Evolutionary conservation across 2,113 vertebrate species (phyloP), one percentile per base, ranked within the genome.

Genomic region (Pelecanus crispus): DNA sequence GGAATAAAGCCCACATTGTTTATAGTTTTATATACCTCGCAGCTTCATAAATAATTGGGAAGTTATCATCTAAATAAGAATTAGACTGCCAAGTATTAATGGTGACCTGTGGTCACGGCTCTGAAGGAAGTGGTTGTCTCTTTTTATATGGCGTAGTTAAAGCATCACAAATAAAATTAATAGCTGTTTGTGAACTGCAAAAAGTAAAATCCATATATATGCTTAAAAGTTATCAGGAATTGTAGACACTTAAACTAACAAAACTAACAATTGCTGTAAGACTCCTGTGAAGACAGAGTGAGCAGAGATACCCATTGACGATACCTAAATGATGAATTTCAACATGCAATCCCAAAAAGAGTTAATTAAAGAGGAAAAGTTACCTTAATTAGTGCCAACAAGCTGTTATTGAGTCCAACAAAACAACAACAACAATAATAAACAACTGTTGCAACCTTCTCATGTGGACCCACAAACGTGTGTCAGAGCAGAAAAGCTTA

Each of bases 401-500:
- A 67, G 25, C 45, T 53, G 29, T 13, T 58, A n/a, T 9, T 42
- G 26, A 73, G 16, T 26, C n/a, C 25, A 80, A 25, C 14, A 63
- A 61, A 63, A 15, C 13, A 86, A 24, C n/a, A 79, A 17, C 19
- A 61, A 24, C 3, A 47, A 34, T 10, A 74, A 49, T 15, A 45
- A 81, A 45, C 6, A 67, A 13, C 44, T 38, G 6, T 56, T 61
- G 14, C 50, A 40, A 16, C 20, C 56, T 81, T 82, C 53, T 59
- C 24, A 1, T 0, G 5, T 16, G 45, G 42, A 68, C 20, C 63
- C 44, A 29, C 34, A 66, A 40, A 44, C 0, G 0, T 0, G 4
- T 49, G 42, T 44, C 52, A 38, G 4, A 16, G 19, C 40, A 86
- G 38, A 90, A 74, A 24, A 28, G 15, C 2, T 49, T 2, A 66